phyloP scores from a whole-genome alignment of 2,797 vertebrate species.

The Neosilurus hyrtlii region DNA sequence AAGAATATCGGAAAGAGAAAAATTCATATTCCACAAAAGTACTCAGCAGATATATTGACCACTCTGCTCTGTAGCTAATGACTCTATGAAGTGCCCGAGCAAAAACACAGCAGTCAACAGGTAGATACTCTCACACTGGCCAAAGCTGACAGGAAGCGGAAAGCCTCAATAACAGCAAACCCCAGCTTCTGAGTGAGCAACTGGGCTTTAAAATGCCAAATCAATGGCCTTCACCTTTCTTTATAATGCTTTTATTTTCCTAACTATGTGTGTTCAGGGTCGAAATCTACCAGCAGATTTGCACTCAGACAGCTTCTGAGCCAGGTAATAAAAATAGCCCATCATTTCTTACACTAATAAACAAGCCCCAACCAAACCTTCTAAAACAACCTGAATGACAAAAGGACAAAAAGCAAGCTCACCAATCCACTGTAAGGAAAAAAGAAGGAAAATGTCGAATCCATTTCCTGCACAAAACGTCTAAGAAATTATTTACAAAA shows the following conservation, averaged over 20 bases:
- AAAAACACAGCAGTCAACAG: slow-evolving; percentile 15
- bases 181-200: not conserved
- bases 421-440: not conserved
- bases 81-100: not conserved
- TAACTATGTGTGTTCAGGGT: not conserved
- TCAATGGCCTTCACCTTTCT: not conserved
- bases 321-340: not conserved
- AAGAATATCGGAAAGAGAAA: not conserved
- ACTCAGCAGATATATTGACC: slow-evolving; percentile 23
- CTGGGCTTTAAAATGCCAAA: not conserved
- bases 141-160: not conserved
- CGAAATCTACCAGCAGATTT: not conserved
- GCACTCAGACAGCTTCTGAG: not conserved
- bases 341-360: not conserved
- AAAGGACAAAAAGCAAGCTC: not conserved
- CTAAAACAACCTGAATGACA: not conserved
- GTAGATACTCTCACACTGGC: not conserved
- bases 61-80: slow-evolving; percentile 7
- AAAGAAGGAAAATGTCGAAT: not conserved
- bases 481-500: not conserved
- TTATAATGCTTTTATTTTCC: not conserved
- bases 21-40: not conserved
- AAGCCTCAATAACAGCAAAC: not conserved
- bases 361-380: not conserved
- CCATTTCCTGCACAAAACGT: not conserved